A percentile compares a stretch with the other conserved stretches of the same genome.
Conservation (phyloP, 2,888 invertebrate genomes). For the Zootermopsis nevadensis region DNA sequence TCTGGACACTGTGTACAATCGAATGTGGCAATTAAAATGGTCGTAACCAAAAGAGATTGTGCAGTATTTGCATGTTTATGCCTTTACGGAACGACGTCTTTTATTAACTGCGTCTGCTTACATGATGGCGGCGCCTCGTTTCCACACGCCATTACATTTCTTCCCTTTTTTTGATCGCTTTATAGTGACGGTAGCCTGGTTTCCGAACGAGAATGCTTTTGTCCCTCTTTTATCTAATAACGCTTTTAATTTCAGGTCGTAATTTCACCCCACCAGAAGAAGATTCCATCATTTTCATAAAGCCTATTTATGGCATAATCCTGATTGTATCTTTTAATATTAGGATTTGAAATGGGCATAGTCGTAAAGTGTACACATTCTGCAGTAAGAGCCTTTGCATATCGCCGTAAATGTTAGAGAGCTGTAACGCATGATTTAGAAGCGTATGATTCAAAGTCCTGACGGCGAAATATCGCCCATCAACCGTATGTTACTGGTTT, state of each 20-base stretch:
- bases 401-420: neutral
- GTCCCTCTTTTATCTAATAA: neutral
- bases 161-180: neutral
- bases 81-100: conserved; percentile 16
- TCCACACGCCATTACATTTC: conserved; percentile 11
- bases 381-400: neutral
- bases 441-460: neutral
- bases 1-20: neutral
- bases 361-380: conserved; percentile 1
- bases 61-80: conserved; percentile 31
- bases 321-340: conserved; percentile 18
- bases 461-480: too few species aligned
- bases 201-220: neutral
- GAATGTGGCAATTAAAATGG: conserved; percentile 2
- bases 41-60: conserved; percentile 20
- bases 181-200: neutral
- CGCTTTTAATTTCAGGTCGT: conserved; percentile 12
- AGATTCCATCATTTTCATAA: neutral
- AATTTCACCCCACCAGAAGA: neutral
- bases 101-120: conserved; percentile 25
- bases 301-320: conserved; percentile 2
- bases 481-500: too few species aligned
- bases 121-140: neutral
- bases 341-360: neutral
- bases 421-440: neutral